Base-by-base conservation (phyloP, 2,113 vertebrate species). In the Vidua chalybeata region DNA sequence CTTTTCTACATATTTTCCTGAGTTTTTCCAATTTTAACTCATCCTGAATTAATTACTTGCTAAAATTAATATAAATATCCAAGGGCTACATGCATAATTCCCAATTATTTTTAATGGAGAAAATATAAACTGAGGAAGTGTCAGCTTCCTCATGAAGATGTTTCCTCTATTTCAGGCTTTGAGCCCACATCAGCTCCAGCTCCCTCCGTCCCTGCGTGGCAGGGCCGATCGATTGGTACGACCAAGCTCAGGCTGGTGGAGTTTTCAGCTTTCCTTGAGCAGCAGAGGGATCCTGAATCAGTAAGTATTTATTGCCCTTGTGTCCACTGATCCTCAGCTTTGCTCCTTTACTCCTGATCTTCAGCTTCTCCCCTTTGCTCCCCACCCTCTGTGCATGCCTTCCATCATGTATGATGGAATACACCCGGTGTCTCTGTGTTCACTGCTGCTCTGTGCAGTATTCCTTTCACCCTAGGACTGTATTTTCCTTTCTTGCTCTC, bases 171-270 rank as follows among this genome's bases (percentile, higher is more conserved):
- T 97, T 71, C 97, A 99, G 99, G 99, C 89, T 99, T 99, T 83
- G 99, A 99, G 90, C 98, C 99, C 90, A 92, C 99, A 4, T 97
- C 99, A 54, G 98, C 98, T 97, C 99, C 99, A 88, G 98, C 98
- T 46, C 99, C 99, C 80, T 99, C 99, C 0, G 99, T 99, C 76
- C 99, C 99, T 41, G 99, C 99, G 1, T 99, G 99, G 99, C 99
- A 99, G 97, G 99, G 99, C 58, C 99, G 99, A 81, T 99, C 99
- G 20, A 99, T 99, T 69, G 99, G 99, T 84, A 99, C 99, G 73
- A 99, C 99, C 83, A 99, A 99, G 97, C 99, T 99, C 95, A 97
- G 99, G 95, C 98, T 99, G 96, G 99, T 99, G 95, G 99, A 99
- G 96, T 99, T 99, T 90, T 99, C 99, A 0, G 99, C 99, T 95